phyloP scores from a whole-genome alignment of 2,888 invertebrate species.

The Tenthredo livida region DNA sequence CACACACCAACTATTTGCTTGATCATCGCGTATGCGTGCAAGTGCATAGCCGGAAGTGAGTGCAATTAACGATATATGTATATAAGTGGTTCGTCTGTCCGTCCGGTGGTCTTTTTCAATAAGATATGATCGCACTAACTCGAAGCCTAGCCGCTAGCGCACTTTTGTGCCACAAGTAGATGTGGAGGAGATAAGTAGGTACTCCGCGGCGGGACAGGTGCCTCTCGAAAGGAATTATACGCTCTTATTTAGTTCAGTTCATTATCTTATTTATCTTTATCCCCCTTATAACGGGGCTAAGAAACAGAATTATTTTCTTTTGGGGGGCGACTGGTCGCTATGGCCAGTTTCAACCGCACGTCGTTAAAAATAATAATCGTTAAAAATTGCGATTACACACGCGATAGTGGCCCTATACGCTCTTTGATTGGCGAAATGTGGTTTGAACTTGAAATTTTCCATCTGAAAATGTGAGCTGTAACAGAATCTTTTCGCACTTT shows the following conservation, averaged over 20 bases:
- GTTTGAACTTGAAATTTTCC: too few relatives aligned
- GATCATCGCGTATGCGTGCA: constrained; percentile 60
- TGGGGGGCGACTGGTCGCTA: neutral
- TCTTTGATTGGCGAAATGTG: neutral
- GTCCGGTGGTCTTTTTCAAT: constrained; percentile 74
- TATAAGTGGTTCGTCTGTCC: constrained; percentile 78
- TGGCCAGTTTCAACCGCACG: neutral
- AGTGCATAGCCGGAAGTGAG: constrained; percentile 75
- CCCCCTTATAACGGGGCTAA: neutral
- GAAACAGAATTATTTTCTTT: neutral
- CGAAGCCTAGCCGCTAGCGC: constrained; percentile 67
- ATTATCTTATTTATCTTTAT: constrained; percentile 22
- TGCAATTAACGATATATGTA: constrained; percentile 79
- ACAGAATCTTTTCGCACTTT: too few relatives aligned
- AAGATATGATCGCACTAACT: constrained; percentile 73
- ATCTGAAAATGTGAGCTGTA: too few relatives aligned
- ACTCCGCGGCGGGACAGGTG: constrained; percentile 72
- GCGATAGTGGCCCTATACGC: neutral
- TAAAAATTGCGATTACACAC: neutral
- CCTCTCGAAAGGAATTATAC: constrained; percentile 75
- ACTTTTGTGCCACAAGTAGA: constrained; percentile 63
- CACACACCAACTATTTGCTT: neutral
- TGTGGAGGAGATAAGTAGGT: constrained; percentile 69
- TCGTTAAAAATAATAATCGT: neutral
- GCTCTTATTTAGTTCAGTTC: constrained; percentile 69